These are phyloP conservation scores for Cotesia glomerata DNA, from an alignment of 1,140 invertebrate species.

Conservation along the genomic window DNA sequence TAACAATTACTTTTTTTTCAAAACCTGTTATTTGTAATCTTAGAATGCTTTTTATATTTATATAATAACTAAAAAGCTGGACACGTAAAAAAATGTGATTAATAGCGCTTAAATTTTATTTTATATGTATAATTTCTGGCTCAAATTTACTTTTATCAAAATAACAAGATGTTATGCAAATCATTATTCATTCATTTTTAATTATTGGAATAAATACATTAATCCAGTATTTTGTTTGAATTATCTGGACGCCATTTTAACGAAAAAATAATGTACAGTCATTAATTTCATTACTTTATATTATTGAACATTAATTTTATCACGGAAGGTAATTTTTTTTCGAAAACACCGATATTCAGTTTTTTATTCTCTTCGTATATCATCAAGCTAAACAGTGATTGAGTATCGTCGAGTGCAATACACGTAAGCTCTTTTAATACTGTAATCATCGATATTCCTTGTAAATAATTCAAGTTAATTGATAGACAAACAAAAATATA, in stretches of 20 bases:
- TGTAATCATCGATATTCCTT: slow-evolving; percentile 19
- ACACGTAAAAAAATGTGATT: not conserved
- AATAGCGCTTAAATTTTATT: slow-evolving; percentile 7
- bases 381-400: slow-evolving; percentile 22
- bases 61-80: not conserved
- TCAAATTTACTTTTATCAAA: not conserved
- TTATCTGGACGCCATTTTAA: slow-evolving; percentile 10
- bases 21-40: slow-evolving; percentile 15
- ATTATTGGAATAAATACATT: slow-evolving; percentile 4
- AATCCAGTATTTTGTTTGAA: not conserved
- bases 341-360: not conserved
- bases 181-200: not conserved
- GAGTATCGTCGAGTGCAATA: slow-evolving; percentile 31
- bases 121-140: slow-evolving; percentile 2
- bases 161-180: not conserved
- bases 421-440: slow-evolving; percentile 21
- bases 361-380: slow-evolving; percentile 19
- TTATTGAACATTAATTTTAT: slow-evolving; percentile 44
- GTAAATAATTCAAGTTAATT: slow-evolving; percentile 25
- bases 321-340: slow-evolving; percentile 23
- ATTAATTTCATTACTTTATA: slow-evolving; percentile 59
- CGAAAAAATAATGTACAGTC: slow-evolving; percentile 51
- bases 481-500: slow-evolving; percentile 6
- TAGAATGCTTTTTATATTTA: slow-evolving; percentile 11
- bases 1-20: slow-evolving; percentile 10